Evolutionary conservation across 2,888 invertebrate species (phyloP), one percentile per base, ranked within the genome.

Genomic region (Acronicta leporina): DNA sequence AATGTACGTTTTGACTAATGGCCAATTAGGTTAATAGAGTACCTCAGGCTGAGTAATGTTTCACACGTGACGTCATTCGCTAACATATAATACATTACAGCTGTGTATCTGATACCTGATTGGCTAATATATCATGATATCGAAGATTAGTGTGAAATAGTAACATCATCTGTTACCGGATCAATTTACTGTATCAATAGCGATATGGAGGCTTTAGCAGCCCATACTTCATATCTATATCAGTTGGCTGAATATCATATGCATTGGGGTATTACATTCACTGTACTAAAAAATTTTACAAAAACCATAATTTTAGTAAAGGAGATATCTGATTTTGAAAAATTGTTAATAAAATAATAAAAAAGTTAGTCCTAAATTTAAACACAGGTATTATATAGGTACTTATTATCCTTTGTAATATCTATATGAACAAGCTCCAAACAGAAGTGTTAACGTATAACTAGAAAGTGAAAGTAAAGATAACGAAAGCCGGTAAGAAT

Each of bases 1-100:
- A 63, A 61, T 60, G 64, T 68, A 48, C 56, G 49, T 63, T 69
- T 63, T 75, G 69, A 77, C 55, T 75, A 75, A 78, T 76, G 59
- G 51, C 67, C 77, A 78, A 78, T 77, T 78, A 73, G 40, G 16
- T 35, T 77, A 69, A 77, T 68, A 67, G 50, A 63, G 63, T 57
- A 55, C 44, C 16, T 15, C 52, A 33, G 52, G 15, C 57, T 65
- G 54, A 71, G 15, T 67, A 60, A 68, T 69, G 62, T 54, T 61
- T 53, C 25, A 50, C 40, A 40, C 63, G 53, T 65, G 75, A 59
- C 57, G 60, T 46, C 14, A 46, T 43, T 44, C 33, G 14, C 33
- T 57, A 49, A 44, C n/a, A 50, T 61, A 61, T 63, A 58, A 61
- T 68, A 47, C 50, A 69, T 53, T n/a, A n/a, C 13, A 47, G 13